A percentile compares a stretch with the other conserved stretches of the same genome.
Conservation (phyloP, 2,797 vertebrate species). For the Eleutherodactylus coqui region DNA sequence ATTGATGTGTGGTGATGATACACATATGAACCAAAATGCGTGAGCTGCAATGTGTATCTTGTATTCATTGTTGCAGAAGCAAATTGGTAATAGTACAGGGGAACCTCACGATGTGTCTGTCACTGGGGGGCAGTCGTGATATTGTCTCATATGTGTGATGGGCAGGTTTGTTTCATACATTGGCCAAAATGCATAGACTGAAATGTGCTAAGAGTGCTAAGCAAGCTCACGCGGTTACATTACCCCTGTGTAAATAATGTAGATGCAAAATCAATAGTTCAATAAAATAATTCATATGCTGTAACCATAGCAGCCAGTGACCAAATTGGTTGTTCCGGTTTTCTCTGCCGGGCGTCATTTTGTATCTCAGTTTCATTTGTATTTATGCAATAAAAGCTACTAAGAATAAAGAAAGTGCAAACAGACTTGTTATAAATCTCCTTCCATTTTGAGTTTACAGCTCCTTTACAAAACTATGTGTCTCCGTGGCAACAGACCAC, state of each 20-base stretch:
- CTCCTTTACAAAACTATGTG: neutral
- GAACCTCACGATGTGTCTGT: neutral
- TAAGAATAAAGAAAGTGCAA: neutral
- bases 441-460: neutral
- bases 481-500: neutral
- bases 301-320: neutral
- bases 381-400: neutral
- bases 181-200: neutral
- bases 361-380: neutral
- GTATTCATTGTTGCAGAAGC: neutral
- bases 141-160: too few species aligned
- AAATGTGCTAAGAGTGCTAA: too few species aligned
- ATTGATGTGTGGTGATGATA: too few species aligned
- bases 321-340: neutral
- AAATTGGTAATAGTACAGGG: too few species aligned
- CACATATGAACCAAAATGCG: neutral
- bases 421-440: too few species aligned
- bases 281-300: neutral
- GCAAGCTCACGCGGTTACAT: neutral
- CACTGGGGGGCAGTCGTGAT: too few species aligned
- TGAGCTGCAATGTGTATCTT: neutral
- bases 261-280: too few species aligned
- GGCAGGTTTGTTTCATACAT: too few species aligned
- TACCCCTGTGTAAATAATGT: neutral
- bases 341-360: neutral